These are phyloP conservation scores for Porites evermanni DNA, from an alignment of 92 coral and sea anemone genomes.

Conservation along the genomic window DNA sequence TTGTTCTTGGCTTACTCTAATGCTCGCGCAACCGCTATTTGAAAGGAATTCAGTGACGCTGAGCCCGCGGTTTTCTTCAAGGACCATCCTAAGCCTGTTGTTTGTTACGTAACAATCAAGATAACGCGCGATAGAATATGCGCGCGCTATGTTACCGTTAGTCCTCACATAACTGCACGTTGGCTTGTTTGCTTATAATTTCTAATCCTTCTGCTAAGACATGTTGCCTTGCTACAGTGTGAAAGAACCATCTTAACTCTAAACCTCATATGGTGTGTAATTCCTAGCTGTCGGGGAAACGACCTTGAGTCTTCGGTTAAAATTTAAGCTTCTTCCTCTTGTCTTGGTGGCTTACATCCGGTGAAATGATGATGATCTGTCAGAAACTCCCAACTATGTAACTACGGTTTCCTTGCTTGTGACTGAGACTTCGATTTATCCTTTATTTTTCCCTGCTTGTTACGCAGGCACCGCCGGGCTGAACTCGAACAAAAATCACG, in stretches of 20 bases:
- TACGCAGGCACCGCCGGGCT: constrained; percentile 73
- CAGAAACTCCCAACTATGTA: too few species aligned
- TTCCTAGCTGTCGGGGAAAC: neutral
- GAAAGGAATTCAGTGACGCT: neutral
- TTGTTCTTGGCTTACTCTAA: too few species aligned
- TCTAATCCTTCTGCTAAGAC: neutral
- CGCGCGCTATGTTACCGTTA: neutral
- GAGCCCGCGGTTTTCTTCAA: constrained; percentile 14
- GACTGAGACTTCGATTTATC: too few species aligned
- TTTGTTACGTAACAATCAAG: neutral
- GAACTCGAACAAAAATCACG: constrained; percentile 86
- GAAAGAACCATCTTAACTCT: neutral
- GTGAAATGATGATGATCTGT: too few species aligned
- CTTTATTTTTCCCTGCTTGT: constrained; percentile 13
- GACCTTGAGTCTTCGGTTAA: neutral
- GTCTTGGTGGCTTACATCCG: too few species aligned
- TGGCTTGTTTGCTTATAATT: neutral
- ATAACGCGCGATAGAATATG: neutral
- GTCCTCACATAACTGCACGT: neutral
- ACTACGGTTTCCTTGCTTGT: too few species aligned
- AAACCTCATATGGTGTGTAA: neutral
- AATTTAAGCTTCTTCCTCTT: neutral
- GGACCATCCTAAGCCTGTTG: neutral
- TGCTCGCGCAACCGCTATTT: neutral
- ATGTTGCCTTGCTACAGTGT: neutral